Percentiles rank a stretch among this genome's conserved stretches.
Evolutionary conservation across 2,113 vertebrate species (phyloP).

Genomic region (Xyliphius kryptos): DNA sequence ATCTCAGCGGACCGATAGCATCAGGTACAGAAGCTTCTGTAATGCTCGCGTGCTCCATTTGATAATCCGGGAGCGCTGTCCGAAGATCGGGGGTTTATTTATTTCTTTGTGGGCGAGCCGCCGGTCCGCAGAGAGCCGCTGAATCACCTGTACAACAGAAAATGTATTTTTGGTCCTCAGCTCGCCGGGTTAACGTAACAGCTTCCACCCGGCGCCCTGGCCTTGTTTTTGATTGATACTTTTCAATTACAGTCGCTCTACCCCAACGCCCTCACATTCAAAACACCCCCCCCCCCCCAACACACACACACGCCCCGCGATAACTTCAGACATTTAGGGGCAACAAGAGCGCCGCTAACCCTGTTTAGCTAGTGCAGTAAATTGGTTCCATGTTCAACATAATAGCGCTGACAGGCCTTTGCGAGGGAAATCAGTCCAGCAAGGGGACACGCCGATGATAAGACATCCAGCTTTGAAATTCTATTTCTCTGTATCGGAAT

Average conservation of each 20-base stretch:
- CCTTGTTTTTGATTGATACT: constrained; percentile 99
- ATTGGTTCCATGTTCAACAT: constrained; percentile 99
- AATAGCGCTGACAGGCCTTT: constrained; percentile 98
- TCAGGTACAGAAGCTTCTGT: constrained; percentile 59
- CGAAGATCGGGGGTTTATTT: constrained; percentile 27
- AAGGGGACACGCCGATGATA: constrained; percentile 95
- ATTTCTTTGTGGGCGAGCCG: constrained; percentile 49
- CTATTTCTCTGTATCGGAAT: constrained; percentile 99
- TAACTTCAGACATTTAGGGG: constrained; percentile 97
- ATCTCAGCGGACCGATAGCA: constrained; percentile 63
- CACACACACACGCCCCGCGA: constrained; percentile 59
- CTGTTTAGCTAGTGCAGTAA: constrained; percentile 97
- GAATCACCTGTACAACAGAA: constrained; percentile 67
- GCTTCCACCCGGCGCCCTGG: constrained; percentile 68
- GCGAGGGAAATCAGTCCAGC: constrained; percentile 99
- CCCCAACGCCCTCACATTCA: constrained; percentile 89
- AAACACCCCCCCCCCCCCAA: constrained; percentile 61
- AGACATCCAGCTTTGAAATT: constrained; percentile 99
- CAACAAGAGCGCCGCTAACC: constrained; percentile 84
- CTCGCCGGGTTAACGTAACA: constrained; percentile 67
- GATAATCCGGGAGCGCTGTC: constrained; percentile 57
- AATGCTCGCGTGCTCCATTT: constrained; percentile 65
- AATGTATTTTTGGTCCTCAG: constrained; percentile 61
- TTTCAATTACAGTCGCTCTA: constrained; percentile 98
- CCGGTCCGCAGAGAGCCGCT: constrained; percentile 57